These are phyloP conservation scores for Exaiptasia diaphana DNA, from an alignment of 64 coral and sea anemone genomes.

Conservation along the genomic window DNA sequence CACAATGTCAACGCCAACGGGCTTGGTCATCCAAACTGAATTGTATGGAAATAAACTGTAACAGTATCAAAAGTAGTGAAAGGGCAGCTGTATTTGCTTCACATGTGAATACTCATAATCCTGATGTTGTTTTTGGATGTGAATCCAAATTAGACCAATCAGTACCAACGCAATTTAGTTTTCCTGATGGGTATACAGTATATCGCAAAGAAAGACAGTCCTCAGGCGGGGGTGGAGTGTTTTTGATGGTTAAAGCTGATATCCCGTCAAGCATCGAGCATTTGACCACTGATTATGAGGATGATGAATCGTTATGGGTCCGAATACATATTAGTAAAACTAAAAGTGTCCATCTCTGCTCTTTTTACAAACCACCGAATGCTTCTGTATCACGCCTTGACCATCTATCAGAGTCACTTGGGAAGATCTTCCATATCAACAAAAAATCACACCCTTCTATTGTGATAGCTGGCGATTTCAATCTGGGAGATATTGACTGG, in stretches of 20 bases:
- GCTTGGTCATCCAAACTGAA: not conserved
- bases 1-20: too few species aligned
- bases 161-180: not conserved
- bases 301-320: constrained; percentile 42
- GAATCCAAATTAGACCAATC: constrained; percentile 16
- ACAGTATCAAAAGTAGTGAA: constrained; percentile 37
- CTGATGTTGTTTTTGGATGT: constrained; percentile 11
- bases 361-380: constrained; percentile 34
- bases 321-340: constrained; percentile 37
- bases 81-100: constrained; percentile 15
- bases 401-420: constrained; percentile 45
- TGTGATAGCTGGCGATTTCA: constrained; percentile 28
- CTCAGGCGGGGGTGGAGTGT: constrained; percentile 25
- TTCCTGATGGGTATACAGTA: constrained; percentile 23
- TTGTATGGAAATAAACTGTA: constrained; percentile 44
- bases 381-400: constrained; percentile 33
- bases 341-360: constrained; percentile 35
- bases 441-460: constrained; percentile 42
- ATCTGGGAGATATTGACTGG: constrained; percentile 38
- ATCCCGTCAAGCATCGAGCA: constrained; percentile 42
- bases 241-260: constrained; percentile 45
- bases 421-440: constrained; percentile 41
- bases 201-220: constrained; percentile 23
- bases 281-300: constrained; percentile 9
- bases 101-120: constrained; percentile 2